Conservation (phyloP, 2,888 invertebrate species). For the Drosophila melanosoma region DNA sequence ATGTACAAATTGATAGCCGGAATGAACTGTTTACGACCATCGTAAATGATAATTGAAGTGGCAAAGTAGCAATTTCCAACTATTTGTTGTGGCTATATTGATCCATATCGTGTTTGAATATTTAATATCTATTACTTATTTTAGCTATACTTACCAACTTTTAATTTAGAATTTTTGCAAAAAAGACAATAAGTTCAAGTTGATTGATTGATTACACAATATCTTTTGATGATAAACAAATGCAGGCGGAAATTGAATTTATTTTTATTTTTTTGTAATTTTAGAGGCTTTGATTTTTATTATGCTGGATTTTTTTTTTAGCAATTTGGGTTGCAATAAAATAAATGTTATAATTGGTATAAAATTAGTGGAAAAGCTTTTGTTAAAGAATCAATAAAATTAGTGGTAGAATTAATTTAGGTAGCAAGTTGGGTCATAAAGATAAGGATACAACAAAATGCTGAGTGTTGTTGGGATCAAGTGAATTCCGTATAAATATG, state of each 20-base stretch:
- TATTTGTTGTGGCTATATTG: neutral
- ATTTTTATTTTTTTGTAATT: neutral
- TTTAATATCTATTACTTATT: neutral
- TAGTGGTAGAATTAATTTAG: neutral
- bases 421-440: conserved; percentile 5
- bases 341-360: conserved; percentile 16
- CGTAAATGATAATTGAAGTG: conserved; percentile 24
- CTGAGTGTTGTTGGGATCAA: too few species aligned
- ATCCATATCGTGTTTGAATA: neutral
- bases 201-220: neutral
- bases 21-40: conserved; percentile 10
- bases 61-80: neutral
- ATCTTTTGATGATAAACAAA: conserved; percentile 1
- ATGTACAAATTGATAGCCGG: conserved; percentile 1
- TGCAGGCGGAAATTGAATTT: neutral
- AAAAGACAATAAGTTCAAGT: conserved; percentile 31
- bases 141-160: neutral
- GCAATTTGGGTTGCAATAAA: neutral
- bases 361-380: conserved; percentile 9
- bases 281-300: conserved; percentile 31
- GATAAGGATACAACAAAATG: neutral
- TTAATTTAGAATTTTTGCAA: neutral
- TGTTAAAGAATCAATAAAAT: neutral
- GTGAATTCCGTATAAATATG: neutral
- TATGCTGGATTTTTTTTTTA: conserved; percentile 3